Evolutionary conservation across 2,113 vertebrate genomes (phyloP).

Genomic region (Ia io): DNA sequence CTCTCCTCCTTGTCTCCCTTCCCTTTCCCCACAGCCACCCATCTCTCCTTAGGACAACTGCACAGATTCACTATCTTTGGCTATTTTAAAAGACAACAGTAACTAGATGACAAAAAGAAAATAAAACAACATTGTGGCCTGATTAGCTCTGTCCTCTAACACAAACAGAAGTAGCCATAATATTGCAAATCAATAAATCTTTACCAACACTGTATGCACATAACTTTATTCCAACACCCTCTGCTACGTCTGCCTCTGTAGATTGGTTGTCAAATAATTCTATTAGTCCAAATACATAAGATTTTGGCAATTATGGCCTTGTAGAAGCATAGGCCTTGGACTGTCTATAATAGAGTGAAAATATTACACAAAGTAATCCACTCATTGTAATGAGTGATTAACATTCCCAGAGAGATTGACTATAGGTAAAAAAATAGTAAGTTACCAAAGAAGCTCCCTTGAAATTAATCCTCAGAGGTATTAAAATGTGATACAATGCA

Average conservation of each 20-base stretch:
- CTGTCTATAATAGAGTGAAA: neutral
- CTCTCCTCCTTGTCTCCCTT: neutral
- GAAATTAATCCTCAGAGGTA: constrained; percentile 6
- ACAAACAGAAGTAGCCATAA: neutral
- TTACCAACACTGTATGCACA: neutral
- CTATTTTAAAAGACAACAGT: neutral
- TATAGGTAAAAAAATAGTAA: constrained; percentile 22
- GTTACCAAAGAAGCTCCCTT: constrained; percentile 1
- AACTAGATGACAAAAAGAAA: neutral
- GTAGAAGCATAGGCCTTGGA: neutral
- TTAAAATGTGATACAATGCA: neutral
- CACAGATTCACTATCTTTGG: neutral
- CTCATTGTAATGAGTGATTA: constrained; percentile 51
- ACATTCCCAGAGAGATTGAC: neutral
- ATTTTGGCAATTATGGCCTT: neutral
- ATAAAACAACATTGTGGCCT: neutral
- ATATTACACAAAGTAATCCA: neutral
- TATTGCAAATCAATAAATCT: neutral
- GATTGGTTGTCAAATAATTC: neutral
- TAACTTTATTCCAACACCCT: neutral
- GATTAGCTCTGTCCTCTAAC: neutral
- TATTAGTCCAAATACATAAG: neutral
- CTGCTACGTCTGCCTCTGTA: neutral
- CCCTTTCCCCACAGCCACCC: neutral
- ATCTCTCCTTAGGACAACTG: neutral